Percentiles rank a stretch among this genome's conserved stretches.
phyloP scores from a whole-genome alignment of 2,797 vertebrate genomes.

The Xenentodon cancila region DNA sequence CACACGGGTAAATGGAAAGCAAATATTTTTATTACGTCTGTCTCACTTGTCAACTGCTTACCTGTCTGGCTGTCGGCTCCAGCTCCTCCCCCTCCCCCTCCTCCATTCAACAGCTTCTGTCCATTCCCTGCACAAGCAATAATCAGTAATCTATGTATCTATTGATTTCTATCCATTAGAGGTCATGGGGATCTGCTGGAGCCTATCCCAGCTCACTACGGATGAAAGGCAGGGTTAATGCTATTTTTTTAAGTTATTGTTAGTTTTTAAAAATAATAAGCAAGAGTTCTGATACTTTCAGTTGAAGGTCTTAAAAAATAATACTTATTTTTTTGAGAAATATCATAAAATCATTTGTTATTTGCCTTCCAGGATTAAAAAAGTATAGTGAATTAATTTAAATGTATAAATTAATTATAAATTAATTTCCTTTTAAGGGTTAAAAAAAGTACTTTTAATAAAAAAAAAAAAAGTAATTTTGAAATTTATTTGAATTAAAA shows the following conservation, averaged over 20 bases:
- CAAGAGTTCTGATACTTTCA: too few relatives aligned
- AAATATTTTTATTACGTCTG: neutral
- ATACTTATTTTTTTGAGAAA: too few relatives aligned
- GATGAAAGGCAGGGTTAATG: neutral
- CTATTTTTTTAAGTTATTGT: too few relatives aligned
- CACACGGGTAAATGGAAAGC: neutral
- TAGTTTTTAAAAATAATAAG: too few relatives aligned
- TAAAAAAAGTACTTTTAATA: too few relatives aligned
- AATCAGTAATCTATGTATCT: neutral
- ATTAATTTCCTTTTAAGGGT: too few relatives aligned
- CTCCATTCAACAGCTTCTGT: constrained; percentile 77
- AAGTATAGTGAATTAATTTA: neutral
- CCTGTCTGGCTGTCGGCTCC: constrained; percentile 63
- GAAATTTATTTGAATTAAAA: neutral
- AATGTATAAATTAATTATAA: too few relatives aligned
- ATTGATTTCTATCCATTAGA: neutral
- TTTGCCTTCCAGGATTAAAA: neutral
- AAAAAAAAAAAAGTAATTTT: too few relatives aligned
- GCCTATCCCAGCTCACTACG: neutral
- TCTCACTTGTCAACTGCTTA: constrained; percentile 24
- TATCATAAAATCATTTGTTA: too few relatives aligned
- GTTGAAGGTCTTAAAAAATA: neutral
- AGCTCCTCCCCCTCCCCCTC: constrained; percentile 56
- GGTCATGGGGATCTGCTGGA: too few relatives aligned
- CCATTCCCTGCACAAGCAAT: constrained; percentile 70